Percentiles rank a stretch among this genome's conserved stretches.
Conservation (phyloP, 2,888 invertebrate species). For the Trachelus stipa region DNA sequence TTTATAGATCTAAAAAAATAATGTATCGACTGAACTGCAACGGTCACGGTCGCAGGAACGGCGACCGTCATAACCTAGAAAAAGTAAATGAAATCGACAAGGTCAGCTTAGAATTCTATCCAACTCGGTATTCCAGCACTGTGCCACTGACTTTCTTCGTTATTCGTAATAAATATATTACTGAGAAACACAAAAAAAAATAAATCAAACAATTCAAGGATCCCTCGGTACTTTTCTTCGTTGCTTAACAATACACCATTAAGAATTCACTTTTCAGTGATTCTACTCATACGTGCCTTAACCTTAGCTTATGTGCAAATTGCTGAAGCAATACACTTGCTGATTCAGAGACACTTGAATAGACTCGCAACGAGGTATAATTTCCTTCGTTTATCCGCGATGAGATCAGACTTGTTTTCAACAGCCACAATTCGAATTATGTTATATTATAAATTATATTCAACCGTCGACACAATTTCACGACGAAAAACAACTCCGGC, state of each 20-base stretch:
- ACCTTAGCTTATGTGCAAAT: not conserved
- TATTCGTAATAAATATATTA: not conserved
- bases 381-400: not conserved
- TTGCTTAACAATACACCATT: not conserved
- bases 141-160: not conserved
- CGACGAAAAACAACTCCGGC: not conserved
- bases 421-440: not conserved
- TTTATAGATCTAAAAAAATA: not conserved
- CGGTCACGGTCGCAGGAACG: not conserved
- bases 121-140: not conserved
- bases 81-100: not conserved
- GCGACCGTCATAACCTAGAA: not conserved
- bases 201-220: not conserved
- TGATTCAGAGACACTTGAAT: not conserved
- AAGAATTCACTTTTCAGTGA: not conserved
- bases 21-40: not conserved
- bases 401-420: slow-evolving; percentile 7
- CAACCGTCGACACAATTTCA: not conserved
- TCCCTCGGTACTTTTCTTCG: not conserved
- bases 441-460: not conserved
- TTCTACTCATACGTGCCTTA: not conserved
- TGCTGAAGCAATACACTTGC: not conserved
- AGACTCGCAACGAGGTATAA: not conserved
- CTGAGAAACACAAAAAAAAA: not conserved
- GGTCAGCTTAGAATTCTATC: not conserved